A percentile compares a stretch with the other conserved stretches of the same genome.
These are phyloP conservation scores for Thelaira solivaga DNA, from an alignment of 2,888 invertebrate species.

Conservation along the genomic window DNA sequence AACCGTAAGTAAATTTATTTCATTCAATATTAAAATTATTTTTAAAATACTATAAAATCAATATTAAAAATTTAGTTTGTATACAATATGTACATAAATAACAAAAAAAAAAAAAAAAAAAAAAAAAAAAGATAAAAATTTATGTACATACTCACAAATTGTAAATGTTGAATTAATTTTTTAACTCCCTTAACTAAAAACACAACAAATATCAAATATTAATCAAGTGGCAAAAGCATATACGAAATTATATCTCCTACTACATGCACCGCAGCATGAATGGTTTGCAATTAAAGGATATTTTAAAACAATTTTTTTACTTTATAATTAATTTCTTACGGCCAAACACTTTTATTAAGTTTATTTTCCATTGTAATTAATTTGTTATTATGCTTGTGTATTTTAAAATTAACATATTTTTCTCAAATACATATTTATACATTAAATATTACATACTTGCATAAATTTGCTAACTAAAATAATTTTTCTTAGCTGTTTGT, in stretches of 20 bases:
- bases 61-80: constrained; percentile 48
- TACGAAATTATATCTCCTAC: constrained; percentile 56
- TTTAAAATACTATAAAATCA: constrained; percentile 5
- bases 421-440: not conserved
- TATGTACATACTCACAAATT: constrained; percentile 12
- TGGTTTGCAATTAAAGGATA: constrained; percentile 41
- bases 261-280: constrained; percentile 58
- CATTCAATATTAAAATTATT: constrained; percentile 6
- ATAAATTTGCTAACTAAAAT: not conserved
- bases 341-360: constrained; percentile 3
- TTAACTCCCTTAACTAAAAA: not conserved
- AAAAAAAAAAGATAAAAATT: too few relatives aligned
- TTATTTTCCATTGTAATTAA: not conserved
- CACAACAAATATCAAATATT: constrained; percentile 16
- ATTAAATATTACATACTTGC: not conserved
- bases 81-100: constrained; percentile 23
- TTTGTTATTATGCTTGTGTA: constrained; percentile 20
- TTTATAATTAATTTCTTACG: not conserved
- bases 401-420: not conserved
- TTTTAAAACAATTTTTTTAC: not conserved
- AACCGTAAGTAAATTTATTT: constrained; percentile 74
- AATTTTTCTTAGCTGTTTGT: constrained; percentile 21
- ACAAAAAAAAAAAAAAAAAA: too few relatives aligned
- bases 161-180: constrained; percentile 43
- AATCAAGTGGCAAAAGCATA: constrained; percentile 50